Conservation (phyloP, 2,888 invertebrate species). For the Sthenelais limicola region DNA sequence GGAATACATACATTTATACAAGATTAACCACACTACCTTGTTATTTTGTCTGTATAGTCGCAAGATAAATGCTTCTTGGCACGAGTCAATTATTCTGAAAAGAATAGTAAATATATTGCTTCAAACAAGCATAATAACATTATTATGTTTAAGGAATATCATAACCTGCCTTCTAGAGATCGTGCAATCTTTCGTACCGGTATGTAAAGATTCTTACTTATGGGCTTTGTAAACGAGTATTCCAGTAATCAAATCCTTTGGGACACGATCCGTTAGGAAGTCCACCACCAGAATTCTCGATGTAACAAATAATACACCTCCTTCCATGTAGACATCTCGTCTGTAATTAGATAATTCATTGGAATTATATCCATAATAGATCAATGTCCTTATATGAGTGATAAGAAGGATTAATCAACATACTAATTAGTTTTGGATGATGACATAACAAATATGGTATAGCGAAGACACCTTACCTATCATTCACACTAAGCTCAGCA, state of each 20-base stretch:
- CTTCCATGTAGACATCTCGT: constrained; percentile 83
- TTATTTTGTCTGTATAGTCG: constrained; percentile 93
- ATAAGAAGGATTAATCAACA: too few relatives aligned
- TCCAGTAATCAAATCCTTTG: constrained; percentile 89
- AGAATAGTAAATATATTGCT: constrained; percentile 27
- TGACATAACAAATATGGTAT: not conserved
- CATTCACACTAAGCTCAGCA: constrained; percentile 75
- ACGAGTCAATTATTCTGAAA: constrained; percentile 79
- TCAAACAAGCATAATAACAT: not conserved
- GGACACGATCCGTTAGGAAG: constrained; percentile 91
- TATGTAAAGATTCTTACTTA: constrained; percentile 58
- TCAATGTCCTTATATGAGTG: too few relatives aligned
- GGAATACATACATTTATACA: too few relatives aligned
- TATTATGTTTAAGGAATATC: not conserved
- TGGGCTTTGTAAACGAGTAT: constrained; percentile 93
- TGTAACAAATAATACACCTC: constrained; percentile 94
- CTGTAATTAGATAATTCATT: constrained; percentile 54
- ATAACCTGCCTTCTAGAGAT: not conserved
- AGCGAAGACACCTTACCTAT: constrained; percentile 74
- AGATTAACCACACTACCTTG: constrained; percentile 77
- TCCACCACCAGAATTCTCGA: constrained; percentile 96
- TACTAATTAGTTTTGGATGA: too few relatives aligned
- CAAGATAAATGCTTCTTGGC: constrained; percentile 95
- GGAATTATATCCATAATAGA: not conserved
- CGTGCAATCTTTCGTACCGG: not conserved